Percentiles rank a stretch among this genome's conserved stretches.
phyloP scores from a whole-genome alignment of 2,888 invertebrate species.

The Alloplasta piceator region DNA sequence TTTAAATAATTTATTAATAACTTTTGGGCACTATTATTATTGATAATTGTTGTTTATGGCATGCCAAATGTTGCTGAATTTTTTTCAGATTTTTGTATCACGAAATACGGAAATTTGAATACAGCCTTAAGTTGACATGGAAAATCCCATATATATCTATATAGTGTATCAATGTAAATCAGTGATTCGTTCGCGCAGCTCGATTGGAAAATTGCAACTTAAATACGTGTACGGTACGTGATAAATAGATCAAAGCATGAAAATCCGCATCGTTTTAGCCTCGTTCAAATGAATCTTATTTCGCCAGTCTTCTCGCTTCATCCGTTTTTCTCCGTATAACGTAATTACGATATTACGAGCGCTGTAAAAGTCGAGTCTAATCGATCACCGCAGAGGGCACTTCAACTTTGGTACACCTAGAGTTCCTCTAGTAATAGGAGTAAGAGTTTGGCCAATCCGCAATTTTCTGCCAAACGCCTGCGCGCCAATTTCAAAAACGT shows the following conservation, averaged over 20 bases:
- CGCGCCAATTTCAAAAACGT: no score
- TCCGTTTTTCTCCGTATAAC: constrained; percentile 35
- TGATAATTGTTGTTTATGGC: no score
- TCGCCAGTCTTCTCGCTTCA: constrained; percentile 6
- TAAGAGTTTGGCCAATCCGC: no score
- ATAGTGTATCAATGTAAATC: background rate
- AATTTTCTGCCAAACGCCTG: no score
- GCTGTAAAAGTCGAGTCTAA: constrained; percentile 52
- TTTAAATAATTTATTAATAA: no score
- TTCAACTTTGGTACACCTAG: constrained; percentile 6
- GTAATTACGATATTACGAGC: constrained; percentile 58
- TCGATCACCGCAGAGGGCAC: constrained; percentile 10
- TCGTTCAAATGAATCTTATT: constrained; percentile 34
- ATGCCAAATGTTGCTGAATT: no score
- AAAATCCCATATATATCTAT: background rate
- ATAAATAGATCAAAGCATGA: constrained; percentile 43
- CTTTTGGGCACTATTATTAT: no score
- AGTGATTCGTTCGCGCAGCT: background rate
- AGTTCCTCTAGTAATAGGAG: background rate
- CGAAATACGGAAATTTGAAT: no score
- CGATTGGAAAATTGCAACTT: constrained; percentile 15
- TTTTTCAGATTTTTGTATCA: no score
- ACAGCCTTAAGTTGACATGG: no score
- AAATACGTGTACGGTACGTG: background rate
- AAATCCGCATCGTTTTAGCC: constrained; percentile 34